These are phyloP conservation scores for Stegophylla sp. DNA, from an alignment of 2,888 invertebrate genomes.

Conservation along the genomic window DNA sequence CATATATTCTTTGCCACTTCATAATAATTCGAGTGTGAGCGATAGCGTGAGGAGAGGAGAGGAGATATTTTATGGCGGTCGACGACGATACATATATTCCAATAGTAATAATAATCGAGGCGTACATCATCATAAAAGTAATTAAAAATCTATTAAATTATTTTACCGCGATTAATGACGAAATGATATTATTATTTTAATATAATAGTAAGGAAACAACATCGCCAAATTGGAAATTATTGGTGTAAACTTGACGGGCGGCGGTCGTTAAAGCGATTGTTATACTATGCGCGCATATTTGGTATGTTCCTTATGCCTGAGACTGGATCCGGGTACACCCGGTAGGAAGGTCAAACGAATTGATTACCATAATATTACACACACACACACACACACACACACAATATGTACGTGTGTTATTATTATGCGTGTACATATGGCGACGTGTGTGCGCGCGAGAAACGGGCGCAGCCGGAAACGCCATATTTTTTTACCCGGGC, in stretches of 20 bases:
- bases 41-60: background rate
- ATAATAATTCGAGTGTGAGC: background rate
- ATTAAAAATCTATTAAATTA: background rate
- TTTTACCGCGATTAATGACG: background rate
- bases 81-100: too few species aligned
- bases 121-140: background rate
- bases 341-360: slow-evolving; percentile 53
- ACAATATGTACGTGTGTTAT: background rate
- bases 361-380: slow-evolving; percentile 30
- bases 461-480: slow-evolving; percentile 51
- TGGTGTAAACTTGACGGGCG: background rate
- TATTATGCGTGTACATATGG: background rate
- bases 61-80: too few species aligned
- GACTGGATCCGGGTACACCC: slow-evolving; percentile 47
- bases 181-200: background rate
- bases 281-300: background rate
- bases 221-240: too few species aligned
- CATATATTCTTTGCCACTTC: too few species aligned
- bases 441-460: background rate
- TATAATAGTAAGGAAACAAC: background rate
- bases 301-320: background rate
- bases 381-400: background rate
- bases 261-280: background rate
- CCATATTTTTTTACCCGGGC: slow-evolving; percentile 1
- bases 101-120: background rate